A percentile compares a stretch with the other conserved stretches of the same genome.
Evolutionary conservation across 2,113 vertebrate species (phyloP).

Genomic region (Anoplopoma fimbria): DNA sequence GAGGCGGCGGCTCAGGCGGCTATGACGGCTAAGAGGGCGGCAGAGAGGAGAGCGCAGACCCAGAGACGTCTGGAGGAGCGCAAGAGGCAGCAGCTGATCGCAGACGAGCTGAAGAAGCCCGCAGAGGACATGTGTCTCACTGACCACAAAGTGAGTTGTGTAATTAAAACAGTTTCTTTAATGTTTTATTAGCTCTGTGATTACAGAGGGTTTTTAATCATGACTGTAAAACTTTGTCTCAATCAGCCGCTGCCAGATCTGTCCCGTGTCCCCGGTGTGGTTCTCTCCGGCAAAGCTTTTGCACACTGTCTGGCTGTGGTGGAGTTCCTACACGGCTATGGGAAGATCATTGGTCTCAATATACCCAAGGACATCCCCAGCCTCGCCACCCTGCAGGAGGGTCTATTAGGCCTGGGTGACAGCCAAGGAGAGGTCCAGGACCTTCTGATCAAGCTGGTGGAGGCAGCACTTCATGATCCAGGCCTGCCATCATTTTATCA

Average conservation of each 20-base stretch:
- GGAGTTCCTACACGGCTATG: conserved; percentile 94
- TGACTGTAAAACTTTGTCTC: conserved; percentile 16
- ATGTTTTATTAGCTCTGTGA: background rate
- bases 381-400: conserved; percentile 91
- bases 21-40: conserved; percentile 81
- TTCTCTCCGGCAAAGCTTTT: conserved; percentile 90
- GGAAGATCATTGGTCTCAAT: conserved; percentile 92
- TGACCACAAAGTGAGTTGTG: conserved; percentile 89
- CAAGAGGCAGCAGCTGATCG: conserved; percentile 91
- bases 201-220: conserved; percentile 2
- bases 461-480: conserved; percentile 89
- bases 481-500: conserved; percentile 92
- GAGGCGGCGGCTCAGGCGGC: conserved; percentile 82
- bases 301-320: conserved; percentile 91
- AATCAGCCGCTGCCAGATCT: conserved; percentile 90
- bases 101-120: conserved; percentile 97
- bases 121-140: conserved; percentile 96
- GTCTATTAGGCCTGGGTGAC: conserved; percentile 90
- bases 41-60: conserved; percentile 84
- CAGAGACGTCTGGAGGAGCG: conserved; percentile 91
- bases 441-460: conserved; percentile 89
- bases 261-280: conserved; percentile 89
- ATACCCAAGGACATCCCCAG: conserved; percentile 90
- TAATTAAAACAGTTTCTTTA: background rate
- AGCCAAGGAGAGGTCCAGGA: conserved; percentile 90